These are phyloP conservation scores for Pammene aurita DNA, from an alignment of 2,888 invertebrate genomes.

Conservation along the genomic window DNA sequence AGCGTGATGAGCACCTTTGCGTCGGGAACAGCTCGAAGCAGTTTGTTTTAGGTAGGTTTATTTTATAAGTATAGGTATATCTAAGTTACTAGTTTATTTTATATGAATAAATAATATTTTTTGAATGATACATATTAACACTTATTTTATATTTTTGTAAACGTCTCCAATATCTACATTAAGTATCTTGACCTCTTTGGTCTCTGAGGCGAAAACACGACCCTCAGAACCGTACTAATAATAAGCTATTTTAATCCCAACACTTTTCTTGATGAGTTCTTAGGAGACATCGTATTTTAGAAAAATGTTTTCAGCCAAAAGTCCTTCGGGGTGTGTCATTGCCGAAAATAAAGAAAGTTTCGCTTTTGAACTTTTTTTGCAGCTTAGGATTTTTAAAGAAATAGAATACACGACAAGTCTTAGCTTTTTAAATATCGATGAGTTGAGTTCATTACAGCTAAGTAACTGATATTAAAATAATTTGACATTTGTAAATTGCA, in stretches of 20 bases:
- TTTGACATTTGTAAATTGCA: too few relatives aligned
- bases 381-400: background rate
- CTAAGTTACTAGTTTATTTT: too few relatives aligned
- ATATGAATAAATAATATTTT: too few relatives aligned
- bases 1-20: too few relatives aligned
- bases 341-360: background rate
- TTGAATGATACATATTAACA: too few relatives aligned
- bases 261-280: constrained; percentile 16
- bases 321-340: background rate
- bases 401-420: background rate
- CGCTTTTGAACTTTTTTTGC: background rate
- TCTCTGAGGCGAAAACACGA: background rate
- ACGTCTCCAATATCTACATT: background rate
- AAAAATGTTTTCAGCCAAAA: constrained; percentile 12
- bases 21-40: too few relatives aligned
- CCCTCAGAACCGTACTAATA: constrained; percentile 11
- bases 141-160: too few relatives aligned
- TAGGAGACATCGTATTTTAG: constrained; percentile 4
- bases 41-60: too few relatives aligned
- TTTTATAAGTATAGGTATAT: too few relatives aligned
- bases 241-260: constrained; percentile 18
- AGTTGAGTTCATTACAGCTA: background rate
- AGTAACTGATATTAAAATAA: background rate
- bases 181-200: background rate
- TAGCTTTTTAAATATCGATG: background rate